These are phyloP conservation scores for Catocala sponsa DNA, from an alignment of 2,888 invertebrate genomes.

Conservation along the genomic window DNA sequence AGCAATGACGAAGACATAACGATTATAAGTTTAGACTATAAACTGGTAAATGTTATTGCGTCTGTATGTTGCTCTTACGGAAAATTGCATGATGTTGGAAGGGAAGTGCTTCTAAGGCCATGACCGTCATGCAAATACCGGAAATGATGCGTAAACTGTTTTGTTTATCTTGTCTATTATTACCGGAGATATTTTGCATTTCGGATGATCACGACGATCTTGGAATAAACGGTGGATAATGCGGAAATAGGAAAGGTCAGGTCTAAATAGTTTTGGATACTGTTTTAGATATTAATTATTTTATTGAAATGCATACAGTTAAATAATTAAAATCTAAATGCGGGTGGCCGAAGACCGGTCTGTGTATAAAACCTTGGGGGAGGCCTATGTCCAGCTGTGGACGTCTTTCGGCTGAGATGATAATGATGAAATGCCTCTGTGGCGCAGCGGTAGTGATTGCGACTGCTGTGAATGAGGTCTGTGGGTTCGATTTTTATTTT, in stretches of 20 bases:
- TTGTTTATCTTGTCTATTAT: conserved; percentile 48
- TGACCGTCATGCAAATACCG: conserved; percentile 21
- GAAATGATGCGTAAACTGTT: conserved; percentile 39
- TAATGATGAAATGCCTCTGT: too few species aligned
- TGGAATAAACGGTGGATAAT: conserved; percentile 25
- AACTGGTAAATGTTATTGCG: background rate
- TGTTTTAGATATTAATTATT: conserved; percentile 10
- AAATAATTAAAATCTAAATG: too few species aligned
- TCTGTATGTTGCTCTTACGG: background rate
- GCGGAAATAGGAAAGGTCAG: conserved; percentile 12
- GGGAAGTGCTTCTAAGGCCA: conserved; percentile 40
- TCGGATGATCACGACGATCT: conserved; percentile 35
- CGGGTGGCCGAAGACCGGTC: too few species aligned
- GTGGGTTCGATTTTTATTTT: too few species aligned
- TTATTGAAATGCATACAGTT: background rate
- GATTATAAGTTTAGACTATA: conserved; percentile 2
- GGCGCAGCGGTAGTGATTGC: too few species aligned
- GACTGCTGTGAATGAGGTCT: too few species aligned
- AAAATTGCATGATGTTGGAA: conserved; percentile 12
- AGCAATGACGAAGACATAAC: conserved; percentile 1
- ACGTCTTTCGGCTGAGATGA: too few species aligned
- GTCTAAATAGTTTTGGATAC: conserved; percentile 9
- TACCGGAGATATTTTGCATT: conserved; percentile 41
- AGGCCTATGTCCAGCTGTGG: too few species aligned
- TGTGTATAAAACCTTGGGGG: too few species aligned